Evolutionary conservation across 2,797 vertebrate genomes (phyloP).

Genomic region (Cuculus canorus): DNA sequence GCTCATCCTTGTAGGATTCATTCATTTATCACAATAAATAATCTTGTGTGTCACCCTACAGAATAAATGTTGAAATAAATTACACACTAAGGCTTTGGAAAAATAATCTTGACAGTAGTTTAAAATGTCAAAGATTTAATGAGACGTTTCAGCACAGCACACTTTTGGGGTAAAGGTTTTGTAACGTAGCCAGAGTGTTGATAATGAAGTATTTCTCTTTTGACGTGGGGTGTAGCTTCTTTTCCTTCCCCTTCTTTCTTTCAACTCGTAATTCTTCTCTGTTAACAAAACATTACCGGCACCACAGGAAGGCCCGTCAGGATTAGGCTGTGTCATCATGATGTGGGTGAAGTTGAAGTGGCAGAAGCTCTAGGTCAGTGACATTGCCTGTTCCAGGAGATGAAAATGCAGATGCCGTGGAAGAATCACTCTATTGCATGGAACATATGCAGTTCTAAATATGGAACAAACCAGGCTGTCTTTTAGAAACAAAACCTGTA

Average conservation of each 20-base stretch:
- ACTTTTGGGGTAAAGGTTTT: not conserved
- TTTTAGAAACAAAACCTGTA: not conserved
- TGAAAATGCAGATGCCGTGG: not conserved
- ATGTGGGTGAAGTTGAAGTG: not conserved
- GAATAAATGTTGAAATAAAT: conserved; percentile 25
- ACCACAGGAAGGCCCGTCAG: not conserved
- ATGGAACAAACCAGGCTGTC: not conserved
- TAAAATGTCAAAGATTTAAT: not conserved
- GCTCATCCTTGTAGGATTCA: not conserved
- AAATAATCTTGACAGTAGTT: not conserved
- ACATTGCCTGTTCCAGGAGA: not conserved
- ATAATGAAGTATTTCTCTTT: not conserved
- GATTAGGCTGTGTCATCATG: not conserved
- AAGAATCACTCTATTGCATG: not conserved
- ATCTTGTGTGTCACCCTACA: not conserved
- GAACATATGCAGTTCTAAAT: not conserved
- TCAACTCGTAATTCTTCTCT: not conserved
- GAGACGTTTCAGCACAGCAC: not conserved
- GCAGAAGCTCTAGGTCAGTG: not conserved
- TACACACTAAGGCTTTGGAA: not conserved
- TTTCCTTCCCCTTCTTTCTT: not conserved
- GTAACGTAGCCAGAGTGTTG: not conserved
- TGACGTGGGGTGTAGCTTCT: not conserved
- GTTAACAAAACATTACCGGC: not conserved
- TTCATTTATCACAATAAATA: conserved; percentile 19